Conservation (phyloP, 2,113 vertebrate genomes). For the Vulpes ferrilata region DNA sequence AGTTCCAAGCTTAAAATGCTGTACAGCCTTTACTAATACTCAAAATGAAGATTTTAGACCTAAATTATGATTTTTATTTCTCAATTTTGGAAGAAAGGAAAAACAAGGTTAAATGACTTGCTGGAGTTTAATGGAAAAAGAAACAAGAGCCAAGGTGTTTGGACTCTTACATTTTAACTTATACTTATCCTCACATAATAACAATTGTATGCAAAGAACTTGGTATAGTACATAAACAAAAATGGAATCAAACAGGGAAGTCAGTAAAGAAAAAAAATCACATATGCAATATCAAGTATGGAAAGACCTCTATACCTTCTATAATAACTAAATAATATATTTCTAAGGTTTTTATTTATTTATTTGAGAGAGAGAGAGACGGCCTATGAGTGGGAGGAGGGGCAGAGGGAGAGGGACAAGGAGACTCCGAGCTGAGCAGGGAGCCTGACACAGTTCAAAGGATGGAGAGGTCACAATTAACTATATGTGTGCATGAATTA, state of each 20-base stretch:
- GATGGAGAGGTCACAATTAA: neutral
- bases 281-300: neutral
- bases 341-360: neutral
- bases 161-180: neutral
- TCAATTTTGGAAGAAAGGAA: neutral
- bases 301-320: neutral
- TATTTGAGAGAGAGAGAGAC: neutral
- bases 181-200: neutral
- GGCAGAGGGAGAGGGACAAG: neutral
- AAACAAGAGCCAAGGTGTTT: neutral
- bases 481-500: neutral
- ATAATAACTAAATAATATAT: neutral
- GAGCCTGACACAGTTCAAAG: neutral
- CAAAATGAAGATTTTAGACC: conserved; percentile 17
- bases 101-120: neutral
- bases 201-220: neutral
- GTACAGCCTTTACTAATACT: neutral
- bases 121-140: conserved; percentile 15
- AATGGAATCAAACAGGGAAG: neutral
- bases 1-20: neutral
- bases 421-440: neutral
- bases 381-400: neutral
- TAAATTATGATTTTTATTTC: conserved; percentile 16
- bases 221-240: neutral
- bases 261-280: conserved; percentile 17